A percentile compares a stretch with the other conserved stretches of the same genome.
Conservation (phyloP, 2,888 invertebrate species). For the Mystacides longicornis region DNA sequence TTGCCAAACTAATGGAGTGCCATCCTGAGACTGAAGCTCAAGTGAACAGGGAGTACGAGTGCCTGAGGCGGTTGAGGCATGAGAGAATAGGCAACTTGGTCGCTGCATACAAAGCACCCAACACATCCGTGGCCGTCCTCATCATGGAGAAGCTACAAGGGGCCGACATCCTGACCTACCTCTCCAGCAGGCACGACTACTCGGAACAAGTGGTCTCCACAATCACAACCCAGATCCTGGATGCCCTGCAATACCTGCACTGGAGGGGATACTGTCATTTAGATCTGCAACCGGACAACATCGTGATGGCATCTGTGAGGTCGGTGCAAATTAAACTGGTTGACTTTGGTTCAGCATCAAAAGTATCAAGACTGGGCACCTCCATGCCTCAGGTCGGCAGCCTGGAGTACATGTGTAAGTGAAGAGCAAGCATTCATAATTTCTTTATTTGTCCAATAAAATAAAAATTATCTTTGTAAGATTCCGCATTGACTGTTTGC, state of each 20-base stretch:
- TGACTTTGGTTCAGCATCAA: conserved; percentile 84
- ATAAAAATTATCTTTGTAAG: not conserved
- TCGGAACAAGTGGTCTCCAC: conserved; percentile 87
- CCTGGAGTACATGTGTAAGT: conserved; percentile 64
- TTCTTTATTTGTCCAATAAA: no score
- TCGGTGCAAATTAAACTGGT: conserved; percentile 83
- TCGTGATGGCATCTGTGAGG: conserved; percentile 82
- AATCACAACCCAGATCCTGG: conserved; percentile 78
- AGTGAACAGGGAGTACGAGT: conserved; percentile 76
- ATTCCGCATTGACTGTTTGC: not conserved
- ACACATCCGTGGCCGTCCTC: conserved; percentile 61
- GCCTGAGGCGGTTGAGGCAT: conserved; percentile 73
- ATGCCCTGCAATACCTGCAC: conserved; percentile 90
- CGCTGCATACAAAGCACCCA: conserved; percentile 63
- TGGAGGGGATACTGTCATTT: conserved; percentile 87
- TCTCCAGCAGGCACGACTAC: conserved; percentile 84
- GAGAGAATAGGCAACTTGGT: conserved; percentile 76
- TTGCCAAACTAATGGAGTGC: conserved; percentile 75
- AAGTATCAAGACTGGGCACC: conserved; percentile 71
- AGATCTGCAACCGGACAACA: conserved; percentile 90
- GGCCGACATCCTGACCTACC: conserved; percentile 82
- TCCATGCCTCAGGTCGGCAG: conserved; percentile 63
- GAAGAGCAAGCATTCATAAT: not conserved
- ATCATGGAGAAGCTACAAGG: conserved; percentile 83
- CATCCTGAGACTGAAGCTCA: conserved; percentile 56